A percentile compares a stretch with the other conserved stretches of the same genome.
Conservation (phyloP, 37 sponge, comb jelly and placozoan species). For the Chondrilla cf. caribensis region DNA sequence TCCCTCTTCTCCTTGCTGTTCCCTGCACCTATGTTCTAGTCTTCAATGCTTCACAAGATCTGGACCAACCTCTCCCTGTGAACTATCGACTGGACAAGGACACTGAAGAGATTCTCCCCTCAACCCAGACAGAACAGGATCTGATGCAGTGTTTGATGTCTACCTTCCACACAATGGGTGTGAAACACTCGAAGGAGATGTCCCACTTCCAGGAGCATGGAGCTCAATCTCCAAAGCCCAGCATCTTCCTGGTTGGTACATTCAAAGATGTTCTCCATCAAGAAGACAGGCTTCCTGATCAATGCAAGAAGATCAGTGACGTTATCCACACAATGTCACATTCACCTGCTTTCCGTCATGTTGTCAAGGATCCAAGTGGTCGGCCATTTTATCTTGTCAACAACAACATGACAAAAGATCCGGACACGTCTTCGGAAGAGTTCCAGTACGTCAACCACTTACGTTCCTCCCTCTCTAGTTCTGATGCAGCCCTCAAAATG, state of each 20-base stretch:
- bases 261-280: background rate
- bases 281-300: background rate
- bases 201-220: background rate
- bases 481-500: background rate
- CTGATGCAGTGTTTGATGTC: background rate
- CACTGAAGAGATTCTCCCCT: slow-evolving; percentile 1
- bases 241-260: background rate
- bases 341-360: background rate
- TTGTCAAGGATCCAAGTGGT: background rate
- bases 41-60: slow-evolving; percentile 8
- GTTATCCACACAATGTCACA: background rate
- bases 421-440: background rate
- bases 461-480: background rate
- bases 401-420: background rate
- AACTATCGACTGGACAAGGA: background rate
- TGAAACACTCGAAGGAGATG: background rate
- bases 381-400: background rate
- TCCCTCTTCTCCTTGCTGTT: background rate
- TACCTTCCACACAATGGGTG: background rate
- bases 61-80: slow-evolving; percentile 2
- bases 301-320: background rate
- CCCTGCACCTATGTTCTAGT: slow-evolving; percentile 10
- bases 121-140: background rate
- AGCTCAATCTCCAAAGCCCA: background rate
- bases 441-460: background rate